phyloP scores from a whole-genome alignment of 1,140 invertebrate genomes.

The Drosophila funebris region DNA sequence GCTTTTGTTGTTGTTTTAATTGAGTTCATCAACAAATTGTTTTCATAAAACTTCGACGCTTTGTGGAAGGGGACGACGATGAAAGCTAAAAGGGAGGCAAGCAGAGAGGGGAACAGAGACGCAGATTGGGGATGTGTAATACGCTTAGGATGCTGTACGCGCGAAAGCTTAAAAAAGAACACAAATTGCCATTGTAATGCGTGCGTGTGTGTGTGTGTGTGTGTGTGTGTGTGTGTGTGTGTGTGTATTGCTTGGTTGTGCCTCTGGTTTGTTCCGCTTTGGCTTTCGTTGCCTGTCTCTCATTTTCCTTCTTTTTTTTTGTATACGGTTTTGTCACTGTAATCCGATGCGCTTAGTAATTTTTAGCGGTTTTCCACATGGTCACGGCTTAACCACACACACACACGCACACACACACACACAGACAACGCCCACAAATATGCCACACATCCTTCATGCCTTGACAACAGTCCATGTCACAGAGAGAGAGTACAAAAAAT shows the following conservation, averaged over 20 bases:
- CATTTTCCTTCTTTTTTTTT: constrained; percentile 12
- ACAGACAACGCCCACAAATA: constrained; percentile 2
- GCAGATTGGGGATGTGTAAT: constrained; percentile 38
- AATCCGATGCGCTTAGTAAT: constrained; percentile 70
- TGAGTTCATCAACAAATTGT: constrained; percentile 76
- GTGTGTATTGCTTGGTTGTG: neutral
- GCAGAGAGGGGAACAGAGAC: neutral
- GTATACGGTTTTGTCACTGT: constrained; percentile 23
- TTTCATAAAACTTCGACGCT: constrained; percentile 28
- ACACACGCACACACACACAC: neutral
- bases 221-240: constrained; percentile 5
- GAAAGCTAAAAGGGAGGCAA: neutral
- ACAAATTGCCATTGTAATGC: constrained; percentile 58
- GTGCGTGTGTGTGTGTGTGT: neutral
- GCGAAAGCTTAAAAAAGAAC: constrained; percentile 51
- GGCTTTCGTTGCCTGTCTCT: neutral
- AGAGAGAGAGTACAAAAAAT: neutral
- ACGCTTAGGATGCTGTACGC: constrained; percentile 46
- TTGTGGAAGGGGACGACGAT: neutral
- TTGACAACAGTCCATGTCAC: neutral
- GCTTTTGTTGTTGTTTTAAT: constrained; percentile 52
- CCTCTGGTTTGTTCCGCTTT: neutral
- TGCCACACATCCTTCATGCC: constrained; percentile 1
- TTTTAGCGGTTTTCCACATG: constrained; percentile 45
- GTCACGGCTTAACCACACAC: constrained; percentile 20